Evolutionary conservation across 2,797 vertebrate genomes (phyloP), one percentile per base, ranked within the genome.

Genomic region (Antennarius maculatus): DNA sequence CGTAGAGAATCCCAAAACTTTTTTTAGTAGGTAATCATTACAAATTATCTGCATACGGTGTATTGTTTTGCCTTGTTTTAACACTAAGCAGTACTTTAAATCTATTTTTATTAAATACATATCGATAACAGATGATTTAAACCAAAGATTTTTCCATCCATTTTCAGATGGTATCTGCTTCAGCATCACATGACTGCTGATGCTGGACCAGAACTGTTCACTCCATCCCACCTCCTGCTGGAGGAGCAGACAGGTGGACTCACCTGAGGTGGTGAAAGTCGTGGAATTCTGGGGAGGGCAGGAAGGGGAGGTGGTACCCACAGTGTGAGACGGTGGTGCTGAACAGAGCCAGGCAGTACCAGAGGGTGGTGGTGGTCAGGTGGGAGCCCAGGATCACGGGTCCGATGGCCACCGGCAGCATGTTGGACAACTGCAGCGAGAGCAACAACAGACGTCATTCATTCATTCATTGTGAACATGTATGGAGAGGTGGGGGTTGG

Each of bases 231-330:
- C 14, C 15, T 10, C n/a, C 4, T 61, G 14, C 23, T 16, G 11
- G 10, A 28, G 2, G 5, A 52, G 23, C 3, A n/a, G 64, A 28
- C 6, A 16, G 27, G 14, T 4, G 11, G 31, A 69, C 93, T 62
- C 90, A 98, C 97, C 91, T 96, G 89, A 96, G 94, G 82, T 99
- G 97, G 85, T 98, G 97, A 85, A 94, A 99, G 91, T 98, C 96
- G 0, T 99, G 97, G 88, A 97, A 99, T 84, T 99, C 97, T 0
- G 97, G 95, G 0, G 97, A 98, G 0, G 96, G 97, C 70, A 99
- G 93, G 71, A 99, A 91, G 54, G 97, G 97, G n/a, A 98, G 92
- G 87, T 98, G 97, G 87, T 97, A 98, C 4, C 97, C 97, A 0
- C 95, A 96, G 92, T 98, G 97, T 1, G 95, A 95, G 77, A 97